phyloP scores from a whole-genome alignment of 1,140 invertebrate species.

The Harlomillsia oculata region DNA sequence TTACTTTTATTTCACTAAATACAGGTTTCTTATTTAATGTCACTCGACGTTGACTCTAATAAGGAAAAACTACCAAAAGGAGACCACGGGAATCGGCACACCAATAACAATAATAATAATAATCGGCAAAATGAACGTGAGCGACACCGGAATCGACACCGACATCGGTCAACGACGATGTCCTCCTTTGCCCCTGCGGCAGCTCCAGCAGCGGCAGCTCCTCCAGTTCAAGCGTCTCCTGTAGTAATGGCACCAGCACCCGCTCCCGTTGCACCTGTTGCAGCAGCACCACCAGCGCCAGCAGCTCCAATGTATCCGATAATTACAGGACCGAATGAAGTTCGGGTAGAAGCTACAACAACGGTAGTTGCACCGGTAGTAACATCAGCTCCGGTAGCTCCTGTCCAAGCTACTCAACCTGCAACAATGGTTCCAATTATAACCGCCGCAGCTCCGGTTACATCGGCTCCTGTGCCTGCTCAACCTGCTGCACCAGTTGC shows the following conservation, averaged over 20 bases:
- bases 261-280: neutral
- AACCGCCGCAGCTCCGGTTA: neutral
- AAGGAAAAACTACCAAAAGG: too few species aligned
- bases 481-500: conserved; percentile 4
- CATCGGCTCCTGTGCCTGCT: conserved; percentile 5
- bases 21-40: too few species aligned
- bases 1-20: too few species aligned
- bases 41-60: too few species aligned
- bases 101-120: too few species aligned
- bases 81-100: too few species aligned
- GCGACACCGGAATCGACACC: too few species aligned
- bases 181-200: neutral
- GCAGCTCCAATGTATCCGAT: neutral
- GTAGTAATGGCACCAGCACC: neutral
- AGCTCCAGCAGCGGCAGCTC: neutral
- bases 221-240: neutral
- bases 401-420: conserved; percentile 1
- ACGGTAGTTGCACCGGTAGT: neutral
- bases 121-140: too few species aligned
- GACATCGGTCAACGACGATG: too few species aligned
- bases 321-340: too few species aligned
- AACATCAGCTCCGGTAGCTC: neutral
- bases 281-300: neutral
- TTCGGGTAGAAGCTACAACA: neutral
- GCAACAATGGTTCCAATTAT: too few species aligned